These are phyloP conservation scores for Panagrolaimus sp. DNA, from an alignment of 1,140 invertebrate genomes.

Conservation along the genomic window DNA sequence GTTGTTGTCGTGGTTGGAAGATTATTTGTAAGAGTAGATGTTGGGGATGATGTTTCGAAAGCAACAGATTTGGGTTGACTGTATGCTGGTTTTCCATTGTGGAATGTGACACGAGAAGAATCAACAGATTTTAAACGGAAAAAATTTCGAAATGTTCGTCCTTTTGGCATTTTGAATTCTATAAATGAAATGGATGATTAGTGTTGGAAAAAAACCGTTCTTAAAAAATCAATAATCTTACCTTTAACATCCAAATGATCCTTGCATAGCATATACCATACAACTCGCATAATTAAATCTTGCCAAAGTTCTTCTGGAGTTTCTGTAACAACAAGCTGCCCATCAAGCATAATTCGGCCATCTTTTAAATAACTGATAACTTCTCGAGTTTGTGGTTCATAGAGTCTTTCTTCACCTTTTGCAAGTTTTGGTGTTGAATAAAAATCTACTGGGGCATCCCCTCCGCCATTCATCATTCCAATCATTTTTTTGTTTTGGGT, in stretches of 20 bases:
- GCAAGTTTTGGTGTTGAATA: background rate
- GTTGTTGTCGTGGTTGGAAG: background rate
- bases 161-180: constrained; percentile 11
- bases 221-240: background rate
- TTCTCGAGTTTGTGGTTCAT: background rate
- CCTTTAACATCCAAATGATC: background rate
- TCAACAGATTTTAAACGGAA: background rate
- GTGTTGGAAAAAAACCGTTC: too few species aligned
- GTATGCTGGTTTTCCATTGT: background rate
- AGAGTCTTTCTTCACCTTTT: background rate
- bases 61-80: background rate
- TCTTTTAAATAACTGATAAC: background rate
- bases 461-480: constrained; percentile 12
- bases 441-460: constrained; percentile 1
- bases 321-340: constrained; percentile 8
- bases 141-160: background rate
- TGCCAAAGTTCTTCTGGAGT: constrained; percentile 6
- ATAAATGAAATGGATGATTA: too few species aligned
- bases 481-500: constrained; percentile 3
- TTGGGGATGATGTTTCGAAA: too few species aligned
- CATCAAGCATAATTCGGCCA: constrained; percentile 7
- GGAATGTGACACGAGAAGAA: background rate
- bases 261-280: constrained; percentile 11
- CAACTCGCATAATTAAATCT: constrained; percentile 12
- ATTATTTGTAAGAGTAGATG: background rate